These are phyloP conservation scores for Stegodyphus mimosarum DNA, from an alignment of 1,140 invertebrate species.

Conservation along the genomic window DNA sequence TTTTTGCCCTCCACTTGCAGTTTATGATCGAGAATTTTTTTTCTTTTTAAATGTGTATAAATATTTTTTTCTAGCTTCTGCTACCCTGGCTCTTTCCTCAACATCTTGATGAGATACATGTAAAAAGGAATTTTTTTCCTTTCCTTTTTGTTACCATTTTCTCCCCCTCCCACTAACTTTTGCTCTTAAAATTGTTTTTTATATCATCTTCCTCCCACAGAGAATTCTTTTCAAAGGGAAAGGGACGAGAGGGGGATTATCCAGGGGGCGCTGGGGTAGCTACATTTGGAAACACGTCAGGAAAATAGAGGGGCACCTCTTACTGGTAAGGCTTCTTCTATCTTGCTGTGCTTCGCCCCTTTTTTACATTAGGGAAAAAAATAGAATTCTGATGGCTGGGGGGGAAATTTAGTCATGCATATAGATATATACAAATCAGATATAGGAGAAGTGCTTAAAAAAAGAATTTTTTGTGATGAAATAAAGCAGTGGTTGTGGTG, in stretches of 20 bases:
- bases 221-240: neutral
- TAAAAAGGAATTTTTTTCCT: conserved; percentile 7
- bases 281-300: too few relatives aligned
- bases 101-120: conserved; percentile 56
- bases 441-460: too few relatives aligned
- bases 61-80: conserved; percentile 48
- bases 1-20: neutral
- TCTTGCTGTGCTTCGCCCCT: too few relatives aligned
- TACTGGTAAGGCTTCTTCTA: too few relatives aligned
- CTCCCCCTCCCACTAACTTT: neutral
- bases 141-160: neutral
- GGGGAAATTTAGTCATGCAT: too few relatives aligned
- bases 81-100: conserved; percentile 23
- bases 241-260: neutral
- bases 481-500: too few relatives aligned
- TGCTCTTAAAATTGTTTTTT: neutral
- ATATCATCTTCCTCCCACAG: neutral
- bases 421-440: too few relatives aligned
- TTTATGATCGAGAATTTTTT: neutral
- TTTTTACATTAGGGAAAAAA: too few relatives aligned
- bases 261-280: neutral
- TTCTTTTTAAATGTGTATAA: conserved; percentile 13
- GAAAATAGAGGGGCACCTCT: too few relatives aligned
- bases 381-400: too few relatives aligned
- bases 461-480: too few relatives aligned